Evolutionary conservation across 2,888 invertebrate genomes (phyloP), one percentile per base, ranked within the genome.

Genomic region (Netelia inedita): DNA sequence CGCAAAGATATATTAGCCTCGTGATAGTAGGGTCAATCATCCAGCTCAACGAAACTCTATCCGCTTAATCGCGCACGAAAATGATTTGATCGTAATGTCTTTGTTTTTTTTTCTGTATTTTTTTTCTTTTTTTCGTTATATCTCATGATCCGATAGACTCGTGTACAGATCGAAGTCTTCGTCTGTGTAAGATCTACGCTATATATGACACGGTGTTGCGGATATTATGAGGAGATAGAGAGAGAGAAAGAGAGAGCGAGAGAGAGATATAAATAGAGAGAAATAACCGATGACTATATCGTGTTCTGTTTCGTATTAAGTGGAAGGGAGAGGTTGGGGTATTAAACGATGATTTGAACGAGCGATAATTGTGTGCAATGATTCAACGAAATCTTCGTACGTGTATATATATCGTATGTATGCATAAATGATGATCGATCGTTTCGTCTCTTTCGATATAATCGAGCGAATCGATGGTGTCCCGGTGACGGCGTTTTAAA

Each of bases 41-140:
- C 72, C 79, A 76, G 61, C 21, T 66, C 68, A 73, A 65, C 71
- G 68, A 65, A 79, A 75, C 35, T 81, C 72, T 85, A 82, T 71
- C 79, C 66, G 68, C n/a, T 82, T 55, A 59, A 79, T 79, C 65
- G 74, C 72, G 79, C 75, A 72, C 79, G 75, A 79, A 69, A 72
- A 79, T 85, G 71, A 71, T 79, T 82, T 72, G 63, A 28, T 65
- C 55, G n/a, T n/a, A 79, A 71, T 79, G 79, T 55, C 23, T 63
- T 72, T 72, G 46, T 57, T 79, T 65, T 74, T 82, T 28, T 82
- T 72, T 50, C 21, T 69, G 8, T 74, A 63, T 79, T 50, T 19
- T 10, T 28, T 50, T 53, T 10, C 35, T 66, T 73, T 72, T 50
- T 61, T 59, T 76, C 73, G 53, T 53, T 71, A 55, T 41, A 63